These are phyloP conservation scores for Macaria notata DNA, from an alignment of 2,888 invertebrate species.

Conservation along the genomic window DNA sequence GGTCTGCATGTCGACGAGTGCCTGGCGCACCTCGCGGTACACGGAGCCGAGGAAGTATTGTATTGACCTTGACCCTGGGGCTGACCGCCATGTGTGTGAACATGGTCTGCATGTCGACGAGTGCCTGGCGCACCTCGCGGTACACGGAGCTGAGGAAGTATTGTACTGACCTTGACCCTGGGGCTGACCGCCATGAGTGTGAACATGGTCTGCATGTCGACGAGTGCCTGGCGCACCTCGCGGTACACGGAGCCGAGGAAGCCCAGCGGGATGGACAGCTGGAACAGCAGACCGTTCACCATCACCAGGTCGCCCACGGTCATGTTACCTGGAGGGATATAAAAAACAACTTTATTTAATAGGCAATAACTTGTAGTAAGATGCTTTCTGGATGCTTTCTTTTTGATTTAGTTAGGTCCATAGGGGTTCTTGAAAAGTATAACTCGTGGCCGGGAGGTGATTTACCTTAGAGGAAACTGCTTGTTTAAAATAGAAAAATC, in stretches of 20 bases:
- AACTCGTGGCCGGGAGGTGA: too few relatives aligned
- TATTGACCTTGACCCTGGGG: conserved; percentile 86
- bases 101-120: conserved; percentile 99
- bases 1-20: conserved; percentile 98
- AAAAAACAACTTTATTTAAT: too few relatives aligned
- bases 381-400: too few relatives aligned
- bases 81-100: conserved; percentile 96
- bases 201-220: conserved; percentile 99
- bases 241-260: conserved; percentile 99
- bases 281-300: conserved; percentile 99
- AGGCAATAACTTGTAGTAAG: too few relatives aligned
- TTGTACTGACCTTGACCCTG: conserved; percentile 84
- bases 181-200: conserved; percentile 94
- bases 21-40: conserved; percentile 97
- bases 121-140: conserved; percentile 96
- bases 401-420: too few relatives aligned
- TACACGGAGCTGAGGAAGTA: conserved; percentile 97
- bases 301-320: conserved; percentile 99
- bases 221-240: conserved; percentile 96
- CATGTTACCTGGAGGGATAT: conserved; percentile 87
- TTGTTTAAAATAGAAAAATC: too few relatives aligned
- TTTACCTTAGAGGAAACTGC: too few relatives aligned
- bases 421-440: too few relatives aligned
- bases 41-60: conserved; percentile 95
- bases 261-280: conserved; percentile 97